Base-by-base conservation (phyloP, 2,797 vertebrate genomes). In the Distichodus sexfasciatus region DNA sequence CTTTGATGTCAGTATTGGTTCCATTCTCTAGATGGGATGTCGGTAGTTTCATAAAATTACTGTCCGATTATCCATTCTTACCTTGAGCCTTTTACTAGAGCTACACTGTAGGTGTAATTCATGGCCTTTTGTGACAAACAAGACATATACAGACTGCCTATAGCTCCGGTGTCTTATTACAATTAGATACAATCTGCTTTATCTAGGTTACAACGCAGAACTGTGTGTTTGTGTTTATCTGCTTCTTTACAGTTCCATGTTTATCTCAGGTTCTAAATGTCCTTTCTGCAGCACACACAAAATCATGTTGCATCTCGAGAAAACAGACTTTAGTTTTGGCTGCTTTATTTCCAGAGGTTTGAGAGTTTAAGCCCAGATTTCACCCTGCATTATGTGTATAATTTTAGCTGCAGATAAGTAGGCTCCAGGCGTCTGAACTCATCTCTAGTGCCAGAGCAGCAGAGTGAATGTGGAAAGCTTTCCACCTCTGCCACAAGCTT, bases 61-160 rank as follows among this genome's bases (percentile, higher is more conserved):
- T 58, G 63, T 59, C 26, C 6, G 26, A 59, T 66, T n/a, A 58
- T 4, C 41, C 26, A 23, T 57, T 64, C 41, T 12, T 6, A 46
- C 31, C 41, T 38, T 10, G n/a, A 2, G 41, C 12, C 31, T 48
- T 21, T 47, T 35, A 38, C 14, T 33, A 28, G 14, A 2, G 8
- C 10, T 35, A 4, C 10, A 35, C 4, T 35, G 4, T 4, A 43
- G 33, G 2, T 12, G 10, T 3, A 11, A 35, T 8, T 24, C 4
- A 33, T 59, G 26, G 12, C 41, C 9, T 14, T 12, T 14, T 28
- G 11, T 41, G 67, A 23, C 21, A 40, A 1, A 6, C 31, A 66
- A 26, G 14, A 4, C 10, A 28, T 24, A 26, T 43, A 62, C 40
- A 24, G 58, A 41, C 17, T 38, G 12, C n/a, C n/a, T n/a, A n/a